Conservation (phyloP, 2,797 vertebrate species). For the Synanceia verrucosa region DNA sequence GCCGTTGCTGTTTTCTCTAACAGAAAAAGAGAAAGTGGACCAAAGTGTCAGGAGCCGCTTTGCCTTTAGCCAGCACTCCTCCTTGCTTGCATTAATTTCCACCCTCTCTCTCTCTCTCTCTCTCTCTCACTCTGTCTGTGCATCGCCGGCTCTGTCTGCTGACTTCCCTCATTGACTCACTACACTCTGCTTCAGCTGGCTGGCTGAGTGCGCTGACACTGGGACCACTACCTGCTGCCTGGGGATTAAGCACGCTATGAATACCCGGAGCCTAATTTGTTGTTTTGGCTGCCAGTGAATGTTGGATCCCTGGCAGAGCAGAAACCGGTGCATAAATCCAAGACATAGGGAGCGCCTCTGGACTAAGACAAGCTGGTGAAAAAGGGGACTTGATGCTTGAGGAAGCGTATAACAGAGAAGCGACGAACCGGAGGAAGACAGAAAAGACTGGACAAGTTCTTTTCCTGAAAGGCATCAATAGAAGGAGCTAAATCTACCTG, state of each 20-base stretch:
- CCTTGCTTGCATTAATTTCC: constrained; percentile 39
- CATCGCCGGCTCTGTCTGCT: constrained; percentile 35
- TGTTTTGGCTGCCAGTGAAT: constrained; percentile 71
- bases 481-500: constrained; percentile 31
- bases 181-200: constrained; percentile 54
- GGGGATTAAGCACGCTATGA: constrained; percentile 71
- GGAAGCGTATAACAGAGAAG: constrained; percentile 41
- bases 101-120: not conserved
- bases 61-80: constrained; percentile 39
- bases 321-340: constrained; percentile 60
- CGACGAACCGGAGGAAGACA: constrained; percentile 33
- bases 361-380: constrained; percentile 48
- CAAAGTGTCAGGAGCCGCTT: constrained; percentile 66
- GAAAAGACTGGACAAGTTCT: constrained; percentile 56
- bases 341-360: constrained; percentile 59
- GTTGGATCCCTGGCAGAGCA: constrained; percentile 48
- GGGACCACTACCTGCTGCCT: constrained; percentile 79
- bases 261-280: constrained; percentile 65
- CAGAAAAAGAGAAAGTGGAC: constrained; percentile 37
- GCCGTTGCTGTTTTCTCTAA: constrained; percentile 45
- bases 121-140: constrained; percentile 18
- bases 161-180: constrained; percentile 63
- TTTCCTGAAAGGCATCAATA: constrained; percentile 22
- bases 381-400: constrained; percentile 58
- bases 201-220: constrained; percentile 68